Conservation (phyloP, 2,888 invertebrate genomes). For the Agrochola macilenta region DNA sequence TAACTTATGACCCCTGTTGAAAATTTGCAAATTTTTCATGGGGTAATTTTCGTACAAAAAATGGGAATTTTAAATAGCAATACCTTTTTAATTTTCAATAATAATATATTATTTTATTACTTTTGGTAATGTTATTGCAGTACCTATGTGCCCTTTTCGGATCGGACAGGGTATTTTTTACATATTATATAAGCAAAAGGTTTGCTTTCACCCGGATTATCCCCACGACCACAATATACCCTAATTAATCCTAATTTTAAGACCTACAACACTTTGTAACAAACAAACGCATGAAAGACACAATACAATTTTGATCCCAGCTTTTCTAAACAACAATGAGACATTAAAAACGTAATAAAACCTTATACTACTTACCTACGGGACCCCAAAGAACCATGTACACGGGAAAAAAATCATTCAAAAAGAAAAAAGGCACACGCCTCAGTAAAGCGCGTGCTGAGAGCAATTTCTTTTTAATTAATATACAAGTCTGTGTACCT, state of each 20-base stretch:
- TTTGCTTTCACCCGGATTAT: neutral
- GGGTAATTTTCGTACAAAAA: too few species aligned
- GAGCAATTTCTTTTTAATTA: constrained; percentile 67
- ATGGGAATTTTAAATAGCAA: too few species aligned
- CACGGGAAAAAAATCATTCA: constrained; percentile 29
- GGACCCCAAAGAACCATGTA: constrained; percentile 7
- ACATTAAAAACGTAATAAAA: neutral
- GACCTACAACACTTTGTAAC: constrained; percentile 3
- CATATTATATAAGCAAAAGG: neutral
- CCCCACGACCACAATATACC: neutral
- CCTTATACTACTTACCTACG: neutral
- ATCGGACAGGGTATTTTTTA: too few species aligned
- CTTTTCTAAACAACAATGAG: neutral
- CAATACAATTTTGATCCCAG: constrained; percentile 10
- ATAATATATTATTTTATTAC: too few species aligned
- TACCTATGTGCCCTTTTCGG: too few species aligned
- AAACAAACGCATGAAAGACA: constrained; percentile 6
- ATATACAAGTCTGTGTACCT: constrained; percentile 58
- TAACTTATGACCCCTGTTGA: too few species aligned
- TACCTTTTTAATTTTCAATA: too few species aligned
- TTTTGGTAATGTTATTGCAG: too few species aligned
- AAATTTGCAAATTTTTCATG: too few species aligned
- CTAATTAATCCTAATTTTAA: constrained; percentile 18
- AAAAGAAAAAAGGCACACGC: constrained; percentile 17
- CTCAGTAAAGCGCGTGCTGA: constrained; percentile 44